These are phyloP conservation scores for Crotalus tigris DNA, from an alignment of 2,113 vertebrate genomes.

Conservation along the genomic window DNA sequence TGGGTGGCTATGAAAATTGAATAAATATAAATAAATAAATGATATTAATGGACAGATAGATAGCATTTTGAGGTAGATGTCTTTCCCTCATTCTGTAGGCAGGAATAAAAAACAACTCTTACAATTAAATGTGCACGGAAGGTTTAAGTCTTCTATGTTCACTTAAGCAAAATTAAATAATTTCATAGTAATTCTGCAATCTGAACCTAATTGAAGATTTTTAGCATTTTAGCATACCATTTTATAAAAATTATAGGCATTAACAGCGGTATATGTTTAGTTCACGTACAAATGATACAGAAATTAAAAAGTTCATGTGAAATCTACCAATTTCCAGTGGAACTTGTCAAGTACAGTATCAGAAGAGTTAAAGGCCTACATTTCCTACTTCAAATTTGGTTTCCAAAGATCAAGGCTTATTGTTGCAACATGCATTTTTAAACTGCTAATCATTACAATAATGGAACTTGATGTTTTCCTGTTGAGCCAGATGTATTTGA, in stretches of 20 bases:
- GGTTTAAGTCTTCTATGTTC: neutral
- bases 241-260: neutral
- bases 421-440: neutral
- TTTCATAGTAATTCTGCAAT: neutral
- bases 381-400: neutral
- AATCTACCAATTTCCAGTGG: neutral
- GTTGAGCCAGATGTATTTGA: neutral
- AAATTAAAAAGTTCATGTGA: neutral
- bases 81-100: neutral
- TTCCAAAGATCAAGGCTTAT: neutral
- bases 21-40: neutral
- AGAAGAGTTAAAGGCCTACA: neutral
- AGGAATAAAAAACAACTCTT: neutral
- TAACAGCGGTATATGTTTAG: neutral
- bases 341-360: neutral
- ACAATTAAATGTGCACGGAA: neutral
- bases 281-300: neutral
- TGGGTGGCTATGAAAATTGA: neutral
- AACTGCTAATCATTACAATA: neutral
- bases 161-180: neutral
- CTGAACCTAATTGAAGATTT: neutral
- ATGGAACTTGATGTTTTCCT: neutral
- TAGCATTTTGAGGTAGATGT: neutral
- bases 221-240: neutral
- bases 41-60: neutral